A percentile compares a stretch with the other conserved stretches of the same genome.
Conservation (phyloP, 2,113 vertebrate species). For the Silurus meridionalis region DNA sequence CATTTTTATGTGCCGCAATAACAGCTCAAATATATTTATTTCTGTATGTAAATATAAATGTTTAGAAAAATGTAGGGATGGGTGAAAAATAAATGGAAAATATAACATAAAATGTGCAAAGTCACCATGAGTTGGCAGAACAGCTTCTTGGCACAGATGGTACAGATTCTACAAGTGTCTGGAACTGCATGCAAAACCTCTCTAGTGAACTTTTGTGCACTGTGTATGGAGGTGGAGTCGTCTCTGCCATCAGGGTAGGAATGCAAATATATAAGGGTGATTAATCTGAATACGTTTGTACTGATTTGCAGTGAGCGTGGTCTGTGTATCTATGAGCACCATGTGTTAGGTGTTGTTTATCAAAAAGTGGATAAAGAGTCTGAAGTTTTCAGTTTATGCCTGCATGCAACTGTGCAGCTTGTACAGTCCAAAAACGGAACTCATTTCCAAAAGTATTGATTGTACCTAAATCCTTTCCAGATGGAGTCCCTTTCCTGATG, state of each 20-base stretch:
- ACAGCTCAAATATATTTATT: neutral
- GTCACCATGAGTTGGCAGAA: neutral
- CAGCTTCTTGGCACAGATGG: neutral
- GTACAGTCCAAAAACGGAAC: neutral
- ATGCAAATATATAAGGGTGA: neutral
- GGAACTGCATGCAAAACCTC: neutral
- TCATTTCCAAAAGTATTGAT: neutral
- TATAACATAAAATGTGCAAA: neutral
- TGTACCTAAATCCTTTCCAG: neutral
- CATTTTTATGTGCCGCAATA: neutral
- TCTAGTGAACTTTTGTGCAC: neutral
- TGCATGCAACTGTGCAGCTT: neutral
- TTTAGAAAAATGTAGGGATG: neutral
- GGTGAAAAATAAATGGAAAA: neutral
- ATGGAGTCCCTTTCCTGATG: neutral
- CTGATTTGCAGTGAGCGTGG: neutral
- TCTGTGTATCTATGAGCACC: neutral
- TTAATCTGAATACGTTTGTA: neutral
- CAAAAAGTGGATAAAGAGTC: neutral
- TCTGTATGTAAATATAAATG: neutral
- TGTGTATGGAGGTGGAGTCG: neutral
- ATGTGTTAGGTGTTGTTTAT: neutral
- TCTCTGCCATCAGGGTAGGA: neutral
- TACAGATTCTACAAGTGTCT: neutral
- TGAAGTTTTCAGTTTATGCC: neutral